Evolutionary conservation across 2,888 invertebrate genomes (phyloP).

Genomic region (Chrysolina americana): DNA sequence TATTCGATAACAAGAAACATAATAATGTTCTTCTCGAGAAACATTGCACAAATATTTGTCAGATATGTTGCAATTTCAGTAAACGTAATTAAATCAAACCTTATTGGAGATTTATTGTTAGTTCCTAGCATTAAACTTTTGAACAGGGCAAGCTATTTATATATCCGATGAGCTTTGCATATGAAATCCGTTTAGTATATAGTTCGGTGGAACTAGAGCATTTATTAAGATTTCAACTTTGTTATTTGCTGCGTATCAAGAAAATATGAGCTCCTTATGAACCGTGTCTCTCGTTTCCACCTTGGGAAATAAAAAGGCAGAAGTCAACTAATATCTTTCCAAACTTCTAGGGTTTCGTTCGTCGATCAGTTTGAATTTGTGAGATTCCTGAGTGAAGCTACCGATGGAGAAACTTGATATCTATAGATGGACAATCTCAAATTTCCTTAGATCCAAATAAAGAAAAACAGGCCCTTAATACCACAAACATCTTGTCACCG

Average conservation of each 20-base stretch:
- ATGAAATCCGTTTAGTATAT: no score
- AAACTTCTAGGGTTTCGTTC: neutral
- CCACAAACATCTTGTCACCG: conserved; percentile 38
- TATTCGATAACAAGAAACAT: no score
- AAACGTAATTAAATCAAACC: no score
- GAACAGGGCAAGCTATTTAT: no score
- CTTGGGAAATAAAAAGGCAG: neutral
- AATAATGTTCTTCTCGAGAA: no score
- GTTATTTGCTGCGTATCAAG: neutral
- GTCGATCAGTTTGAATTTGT: conserved; percentile 5
- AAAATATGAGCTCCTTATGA: conserved; percentile 2
- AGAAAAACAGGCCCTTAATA: conserved; percentile 24
- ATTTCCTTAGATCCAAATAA: conserved; percentile 5
- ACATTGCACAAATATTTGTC: no score
- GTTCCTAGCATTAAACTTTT: no score
- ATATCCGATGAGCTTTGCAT: no score
- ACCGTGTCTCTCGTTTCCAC: neutral
- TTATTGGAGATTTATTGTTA: no score
- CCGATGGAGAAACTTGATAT: conserved; percentile 25
- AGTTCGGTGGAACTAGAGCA: no score
- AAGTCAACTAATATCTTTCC: neutral
- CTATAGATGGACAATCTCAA: conserved; percentile 18
- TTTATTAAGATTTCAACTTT: no score
- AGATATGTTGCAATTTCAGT: no score
- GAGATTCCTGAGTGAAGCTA: neutral